These are phyloP conservation scores for Miniopterus natalensis DNA, from an alignment of 2,113 vertebrate genomes.

Conservation along the genomic window DNA sequence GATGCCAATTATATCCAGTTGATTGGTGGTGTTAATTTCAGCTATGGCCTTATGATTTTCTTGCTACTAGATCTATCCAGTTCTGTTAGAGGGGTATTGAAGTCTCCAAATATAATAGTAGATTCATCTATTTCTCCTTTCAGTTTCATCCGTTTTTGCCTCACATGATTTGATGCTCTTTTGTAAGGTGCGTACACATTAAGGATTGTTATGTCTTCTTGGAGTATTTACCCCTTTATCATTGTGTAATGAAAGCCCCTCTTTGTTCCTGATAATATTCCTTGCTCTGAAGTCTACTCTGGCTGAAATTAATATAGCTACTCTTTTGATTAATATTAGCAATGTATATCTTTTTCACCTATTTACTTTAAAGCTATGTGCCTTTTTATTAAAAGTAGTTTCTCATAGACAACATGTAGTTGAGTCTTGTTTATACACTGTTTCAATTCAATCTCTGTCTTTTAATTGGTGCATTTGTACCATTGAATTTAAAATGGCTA, in stretches of 20 bases:
- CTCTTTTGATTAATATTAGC: not conserved
- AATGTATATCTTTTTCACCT: not conserved
- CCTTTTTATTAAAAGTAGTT: not conserved
- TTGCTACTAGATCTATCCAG: not conserved
- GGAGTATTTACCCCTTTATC: not conserved
- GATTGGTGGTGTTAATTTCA: not conserved
- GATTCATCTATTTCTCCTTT: not conserved
- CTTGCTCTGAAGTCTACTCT: not conserved
- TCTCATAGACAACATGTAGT: not conserved
- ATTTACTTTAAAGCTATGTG: slow-evolving; percentile 1
- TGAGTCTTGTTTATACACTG: not conserved
- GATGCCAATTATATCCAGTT: not conserved
- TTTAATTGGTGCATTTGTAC: not conserved
- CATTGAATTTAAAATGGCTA: not conserved
- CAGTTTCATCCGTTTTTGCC: not conserved
- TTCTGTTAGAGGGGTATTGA: not conserved
- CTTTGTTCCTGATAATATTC: not conserved
- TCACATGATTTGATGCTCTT: not conserved
- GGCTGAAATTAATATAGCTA: not conserved
- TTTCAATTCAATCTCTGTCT: not conserved
- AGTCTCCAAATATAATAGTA: not conserved
- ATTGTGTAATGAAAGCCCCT: not conserved
- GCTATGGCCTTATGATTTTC: not conserved
- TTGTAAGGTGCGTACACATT: not conserved
- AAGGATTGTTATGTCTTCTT: not conserved